phyloP scores from a whole-genome alignment of 2,113 vertebrate species.

The Phrynosoma blainvillii region DNA sequence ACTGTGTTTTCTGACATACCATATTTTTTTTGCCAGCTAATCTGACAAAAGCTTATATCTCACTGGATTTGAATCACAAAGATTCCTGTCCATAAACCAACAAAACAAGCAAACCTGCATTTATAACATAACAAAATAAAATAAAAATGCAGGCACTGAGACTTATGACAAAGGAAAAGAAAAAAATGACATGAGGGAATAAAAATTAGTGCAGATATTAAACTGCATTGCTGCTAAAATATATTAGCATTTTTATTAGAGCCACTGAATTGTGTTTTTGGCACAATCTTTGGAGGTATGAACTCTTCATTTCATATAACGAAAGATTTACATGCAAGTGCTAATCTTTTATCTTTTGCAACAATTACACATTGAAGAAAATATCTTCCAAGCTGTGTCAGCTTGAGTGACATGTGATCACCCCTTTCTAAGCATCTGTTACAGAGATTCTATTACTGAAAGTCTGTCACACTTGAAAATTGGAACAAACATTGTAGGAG shows the following conservation, averaged over 20 bases:
- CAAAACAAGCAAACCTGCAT: background rate
- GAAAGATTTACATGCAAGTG: constrained; percentile 18
- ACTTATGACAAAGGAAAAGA: fast-evolving
- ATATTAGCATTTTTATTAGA: background rate
- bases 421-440: constrained; percentile 51
- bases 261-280: background rate
- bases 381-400: constrained; percentile 28
- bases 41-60: background rate
- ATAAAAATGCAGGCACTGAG: background rate
- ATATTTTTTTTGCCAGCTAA: background rate
- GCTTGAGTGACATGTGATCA: constrained; percentile 41
- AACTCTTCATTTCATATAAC: constrained; percentile 45
- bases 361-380: constrained; percentile 26
- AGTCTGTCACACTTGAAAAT: constrained; percentile 53
- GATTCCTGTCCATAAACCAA: background rate
- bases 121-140: background rate
- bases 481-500: constrained; percentile 33
- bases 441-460: constrained; percentile 42
- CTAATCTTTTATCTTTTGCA: constrained; percentile 44
- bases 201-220: background rate
- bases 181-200: background rate
- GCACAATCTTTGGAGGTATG: background rate
- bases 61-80: background rate
- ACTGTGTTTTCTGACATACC: background rate
- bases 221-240: background rate